A percentile compares a stretch with the other conserved stretches of the same genome.
Conservation (phyloP, 1,140 invertebrate species). For the Archivesica marissinica region DNA sequence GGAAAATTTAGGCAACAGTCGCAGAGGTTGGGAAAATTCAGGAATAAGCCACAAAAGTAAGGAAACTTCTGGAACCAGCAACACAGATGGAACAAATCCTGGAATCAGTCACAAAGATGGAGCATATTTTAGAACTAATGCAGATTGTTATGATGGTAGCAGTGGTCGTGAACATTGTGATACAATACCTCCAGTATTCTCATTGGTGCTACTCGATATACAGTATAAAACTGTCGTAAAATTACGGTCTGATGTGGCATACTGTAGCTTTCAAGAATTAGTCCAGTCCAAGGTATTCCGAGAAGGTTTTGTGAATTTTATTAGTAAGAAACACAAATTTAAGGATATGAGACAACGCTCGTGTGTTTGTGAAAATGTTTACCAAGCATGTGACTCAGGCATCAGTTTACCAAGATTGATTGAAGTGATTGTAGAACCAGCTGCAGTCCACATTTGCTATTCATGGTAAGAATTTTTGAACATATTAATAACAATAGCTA, state of each 20-base stretch:
- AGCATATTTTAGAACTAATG: too few species aligned
- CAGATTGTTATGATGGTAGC: too few species aligned
- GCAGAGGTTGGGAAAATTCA: neutral
- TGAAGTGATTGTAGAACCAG: constrained; percentile 15
- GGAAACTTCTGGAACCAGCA: neutral
- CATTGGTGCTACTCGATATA: constrained; percentile 12
- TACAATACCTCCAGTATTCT: neutral
- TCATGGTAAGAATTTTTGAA: constrained; percentile 56
- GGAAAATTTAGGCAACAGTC: too few species aligned
- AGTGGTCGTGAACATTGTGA: neutral
- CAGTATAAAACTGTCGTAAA: neutral
- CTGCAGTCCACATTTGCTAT: constrained; percentile 21
- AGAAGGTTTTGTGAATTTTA: constrained; percentile 36
- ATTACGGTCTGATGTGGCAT: constrained; percentile 39
- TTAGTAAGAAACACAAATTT: constrained; percentile 6
- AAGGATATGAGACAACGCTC: neutral
- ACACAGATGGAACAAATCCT: neutral
- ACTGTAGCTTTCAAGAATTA: constrained; percentile 26
- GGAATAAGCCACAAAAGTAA: neutral
- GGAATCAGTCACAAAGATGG: neutral
- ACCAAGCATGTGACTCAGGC: neutral
- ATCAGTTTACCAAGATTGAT: constrained; percentile 16
- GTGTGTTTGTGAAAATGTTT: constrained; percentile 29
- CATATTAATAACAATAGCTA: too few species aligned
- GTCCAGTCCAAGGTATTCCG: constrained; percentile 8